Evolutionary conservation across 2,113 vertebrate genomes (phyloP).

Genomic region (Halcyon malimbica): DNA sequence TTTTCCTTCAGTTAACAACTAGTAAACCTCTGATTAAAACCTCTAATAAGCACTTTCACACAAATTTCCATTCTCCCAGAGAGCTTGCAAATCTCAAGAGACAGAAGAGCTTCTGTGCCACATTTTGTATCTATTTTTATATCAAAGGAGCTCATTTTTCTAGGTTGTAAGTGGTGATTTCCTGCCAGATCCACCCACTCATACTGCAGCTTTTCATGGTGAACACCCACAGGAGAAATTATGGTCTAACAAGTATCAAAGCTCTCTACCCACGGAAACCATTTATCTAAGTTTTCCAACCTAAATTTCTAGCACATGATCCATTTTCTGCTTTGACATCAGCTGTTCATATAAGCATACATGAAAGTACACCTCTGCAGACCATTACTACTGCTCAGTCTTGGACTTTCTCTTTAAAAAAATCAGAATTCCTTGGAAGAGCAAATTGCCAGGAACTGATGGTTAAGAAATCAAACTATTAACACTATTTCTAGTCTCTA

Average conservation of each 20-base stretch:
- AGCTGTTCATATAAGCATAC: not conserved
- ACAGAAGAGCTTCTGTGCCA: conserved; percentile 57
- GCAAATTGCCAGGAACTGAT: not conserved
- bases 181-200: conserved; percentile 70
- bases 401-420: not conserved
- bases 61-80: not conserved
- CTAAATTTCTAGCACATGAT: not conserved
- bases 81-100: not conserved
- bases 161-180: conserved; percentile 67
- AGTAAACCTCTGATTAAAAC: not conserved
- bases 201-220: conserved; percentile 42
- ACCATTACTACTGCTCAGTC: not conserved
- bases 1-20: not conserved
- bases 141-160: conserved; percentile 65
- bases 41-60: not conserved
- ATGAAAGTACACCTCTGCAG: not conserved
- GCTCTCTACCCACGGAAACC: not conserved
- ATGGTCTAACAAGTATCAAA: not conserved
- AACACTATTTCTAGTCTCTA: not conserved
- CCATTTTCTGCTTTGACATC: not conserved
- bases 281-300: not conserved
- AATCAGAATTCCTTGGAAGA: not conserved
- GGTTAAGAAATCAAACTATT: not conserved
- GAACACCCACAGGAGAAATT: not conserved
- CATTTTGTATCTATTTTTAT: conserved; percentile 71